Conservation (phyloP, 1,140 invertebrate species). For the Dermatophagoides farinae region DNA sequence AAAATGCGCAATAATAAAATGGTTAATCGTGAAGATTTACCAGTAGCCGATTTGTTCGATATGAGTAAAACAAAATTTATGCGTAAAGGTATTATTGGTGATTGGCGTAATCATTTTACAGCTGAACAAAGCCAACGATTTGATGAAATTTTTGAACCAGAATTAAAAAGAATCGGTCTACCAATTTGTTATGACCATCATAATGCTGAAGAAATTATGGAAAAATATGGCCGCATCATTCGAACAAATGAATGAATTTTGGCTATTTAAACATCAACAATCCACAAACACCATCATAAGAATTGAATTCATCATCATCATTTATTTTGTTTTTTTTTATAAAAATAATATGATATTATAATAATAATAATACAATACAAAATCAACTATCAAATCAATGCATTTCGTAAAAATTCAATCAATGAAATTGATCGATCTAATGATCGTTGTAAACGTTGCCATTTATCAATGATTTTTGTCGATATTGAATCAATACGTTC, state of each 20-base stretch:
- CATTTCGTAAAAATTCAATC: conserved; percentile 27
- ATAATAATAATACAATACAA: too few relatives aligned
- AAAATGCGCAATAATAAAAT: conserved; percentile 25
- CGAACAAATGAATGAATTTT: neutral
- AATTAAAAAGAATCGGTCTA: neutral
- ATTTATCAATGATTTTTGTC: conserved; percentile 35
- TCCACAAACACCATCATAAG: neutral
- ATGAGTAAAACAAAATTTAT: conserved; percentile 24
- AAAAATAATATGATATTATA: too few relatives aligned
- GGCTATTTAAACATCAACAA: neutral
- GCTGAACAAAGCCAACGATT: conserved; percentile 37
- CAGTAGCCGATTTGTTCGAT: conserved; percentile 17
- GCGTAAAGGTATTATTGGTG: conserved; percentile 43
- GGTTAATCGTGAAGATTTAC: conserved; percentile 17
- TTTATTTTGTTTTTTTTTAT: neutral
- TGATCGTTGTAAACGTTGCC: conserved; percentile 44
- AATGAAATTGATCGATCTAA: conserved; percentile 56
- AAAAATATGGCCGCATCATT: neutral
- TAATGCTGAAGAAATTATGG: neutral
- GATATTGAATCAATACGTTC: conserved; percentile 37
- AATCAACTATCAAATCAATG: conserved; percentile 16
- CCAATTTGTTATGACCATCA: neutral
- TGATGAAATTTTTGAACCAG: conserved; percentile 30
- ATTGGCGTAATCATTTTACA: conserved; percentile 61
- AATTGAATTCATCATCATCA: neutral